phyloP scores from a whole-genome alignment of 2,797 vertebrate genomes.

The Amphiprion clarkii region DNA sequence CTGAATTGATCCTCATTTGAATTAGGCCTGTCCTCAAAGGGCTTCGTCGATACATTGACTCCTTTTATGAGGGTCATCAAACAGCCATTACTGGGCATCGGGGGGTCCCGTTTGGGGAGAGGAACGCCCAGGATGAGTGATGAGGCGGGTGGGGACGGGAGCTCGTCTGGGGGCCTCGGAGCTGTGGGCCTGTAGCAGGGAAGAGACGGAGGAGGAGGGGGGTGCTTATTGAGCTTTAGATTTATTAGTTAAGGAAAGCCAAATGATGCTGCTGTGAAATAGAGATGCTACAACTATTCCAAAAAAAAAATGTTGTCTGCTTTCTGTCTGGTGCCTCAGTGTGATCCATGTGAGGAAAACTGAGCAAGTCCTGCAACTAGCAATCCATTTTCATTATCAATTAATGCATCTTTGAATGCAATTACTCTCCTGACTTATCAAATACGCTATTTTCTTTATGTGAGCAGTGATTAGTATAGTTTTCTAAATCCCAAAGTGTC shows the following conservation, averaged over 20 bases:
- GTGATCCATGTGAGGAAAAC: constrained; percentile 2
- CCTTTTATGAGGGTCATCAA: constrained; percentile 96
- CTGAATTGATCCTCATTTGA: constrained; percentile 92
- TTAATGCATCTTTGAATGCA: no score
- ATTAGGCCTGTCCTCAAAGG: constrained; percentile 88
- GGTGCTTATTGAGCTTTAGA: constrained; percentile 69
- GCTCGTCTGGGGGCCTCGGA: constrained; percentile 68
- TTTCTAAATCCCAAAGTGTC: not conserved
- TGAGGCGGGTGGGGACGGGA: constrained; percentile 77
- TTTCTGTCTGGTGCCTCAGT: not conserved
- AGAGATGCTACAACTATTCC: constrained; percentile 12
- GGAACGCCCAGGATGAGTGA: constrained; percentile 84
- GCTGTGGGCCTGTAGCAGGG: constrained; percentile 49
- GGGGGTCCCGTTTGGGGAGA: constrained; percentile 82
- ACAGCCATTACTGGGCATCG: constrained; percentile 93
- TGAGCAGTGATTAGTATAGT: not conserved
- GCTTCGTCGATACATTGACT: constrained; percentile 95
- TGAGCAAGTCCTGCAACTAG: not conserved
- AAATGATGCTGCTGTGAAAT: constrained; percentile 61
- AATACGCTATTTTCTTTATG: not conserved
- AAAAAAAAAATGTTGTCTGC: constrained; percentile 30
- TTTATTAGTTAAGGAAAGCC: constrained; percentile 72
- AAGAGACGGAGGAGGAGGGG: not conserved
- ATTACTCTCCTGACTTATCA: not conserved
- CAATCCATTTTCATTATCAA: not conserved